phyloP scores from a whole-genome alignment of 2,888 invertebrate species.

The Tetropium fuscum region DNA sequence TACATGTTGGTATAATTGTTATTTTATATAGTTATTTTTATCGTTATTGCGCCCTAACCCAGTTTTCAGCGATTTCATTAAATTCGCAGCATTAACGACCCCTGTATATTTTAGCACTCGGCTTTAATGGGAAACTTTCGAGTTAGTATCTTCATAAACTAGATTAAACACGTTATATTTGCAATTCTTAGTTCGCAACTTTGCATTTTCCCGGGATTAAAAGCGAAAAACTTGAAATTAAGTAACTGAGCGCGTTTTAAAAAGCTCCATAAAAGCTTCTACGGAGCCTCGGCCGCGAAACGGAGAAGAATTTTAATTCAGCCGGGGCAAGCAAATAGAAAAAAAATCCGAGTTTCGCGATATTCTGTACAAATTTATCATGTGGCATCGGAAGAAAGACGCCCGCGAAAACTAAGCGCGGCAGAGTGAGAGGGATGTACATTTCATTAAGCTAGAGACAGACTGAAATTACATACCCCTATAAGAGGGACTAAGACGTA shows the following conservation, averaged over 20 bases:
- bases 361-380: slow-evolving; percentile 59
- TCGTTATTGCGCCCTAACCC: slow-evolving; percentile 1
- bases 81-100: slow-evolving; percentile 4
- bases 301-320: slow-evolving; percentile 47
- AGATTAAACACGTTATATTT: slow-evolving; percentile 39
- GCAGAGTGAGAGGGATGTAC: slow-evolving; percentile 61
- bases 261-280: slow-evolving; percentile 29
- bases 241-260: slow-evolving; percentile 33
- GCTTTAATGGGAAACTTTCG: slow-evolving; percentile 30
- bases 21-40: slow-evolving; percentile 2
- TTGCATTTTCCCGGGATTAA: slow-evolving; percentile 38
- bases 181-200: slow-evolving; percentile 38
- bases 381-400: slow-evolving; percentile 55
- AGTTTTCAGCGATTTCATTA: slow-evolving; percentile 11
- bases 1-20: neutral
- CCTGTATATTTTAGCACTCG: slow-evolving; percentile 11
- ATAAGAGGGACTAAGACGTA: slow-evolving; percentile 61
- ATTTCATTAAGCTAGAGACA: slow-evolving; percentile 67
- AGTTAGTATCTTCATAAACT: slow-evolving; percentile 37
- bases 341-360: slow-evolving; percentile 45
- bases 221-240: slow-evolving; percentile 38
- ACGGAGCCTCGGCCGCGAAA: slow-evolving; percentile 3
- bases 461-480: slow-evolving; percentile 68
- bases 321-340: slow-evolving; percentile 34
- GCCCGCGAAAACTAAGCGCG: slow-evolving; percentile 54